These are phyloP conservation scores for Perognathus longimembris DNA, from an alignment of 2,113 vertebrate genomes.

Conservation along the genomic window DNA sequence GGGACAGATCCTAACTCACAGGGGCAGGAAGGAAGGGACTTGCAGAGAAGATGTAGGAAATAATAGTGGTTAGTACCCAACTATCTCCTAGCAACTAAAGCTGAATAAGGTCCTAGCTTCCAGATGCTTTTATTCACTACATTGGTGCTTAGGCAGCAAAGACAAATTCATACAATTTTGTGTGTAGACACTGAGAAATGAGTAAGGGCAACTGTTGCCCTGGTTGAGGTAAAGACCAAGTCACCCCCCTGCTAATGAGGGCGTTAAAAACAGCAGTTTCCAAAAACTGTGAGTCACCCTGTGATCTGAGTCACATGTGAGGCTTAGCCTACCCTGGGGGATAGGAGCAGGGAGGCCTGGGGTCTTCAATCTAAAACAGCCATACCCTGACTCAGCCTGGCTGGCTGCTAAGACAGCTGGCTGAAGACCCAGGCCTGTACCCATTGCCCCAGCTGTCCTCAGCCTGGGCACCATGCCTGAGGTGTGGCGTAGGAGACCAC, in stretches of 20 bases:
- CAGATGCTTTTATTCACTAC: slow-evolving; percentile 40
- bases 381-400: slow-evolving; percentile 62
- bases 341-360: background rate
- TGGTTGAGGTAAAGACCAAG: slow-evolving; percentile 59
- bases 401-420: slow-evolving; percentile 47
- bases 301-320: slow-evolving; percentile 74
- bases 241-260: slow-evolving; percentile 36
- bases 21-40: background rate
- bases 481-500: slow-evolving; percentile 71
- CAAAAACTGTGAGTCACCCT: slow-evolving; percentile 71
- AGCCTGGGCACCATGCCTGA: slow-evolving; percentile 73
- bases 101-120: background rate
- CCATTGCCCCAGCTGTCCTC: slow-evolving; percentile 70
- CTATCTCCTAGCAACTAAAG: background rate
- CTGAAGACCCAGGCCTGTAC: slow-evolving; percentile 40
- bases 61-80: background rate
- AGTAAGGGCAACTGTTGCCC: slow-evolving; percentile 60
- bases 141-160: background rate
- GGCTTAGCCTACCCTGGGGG: slow-evolving; percentile 36
- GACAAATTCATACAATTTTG: slow-evolving; percentile 28
- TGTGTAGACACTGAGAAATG: slow-evolving; percentile 52
- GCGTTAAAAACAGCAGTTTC: slow-evolving; percentile 62
- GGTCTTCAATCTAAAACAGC: slow-evolving; percentile 61
- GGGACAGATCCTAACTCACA: slow-evolving; percentile 9
- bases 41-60: slow-evolving; percentile 34